These are phyloP conservation scores for Ariolimax columbianus DNA, from an alignment of 2,888 invertebrate species.

Conservation along the genomic window DNA sequence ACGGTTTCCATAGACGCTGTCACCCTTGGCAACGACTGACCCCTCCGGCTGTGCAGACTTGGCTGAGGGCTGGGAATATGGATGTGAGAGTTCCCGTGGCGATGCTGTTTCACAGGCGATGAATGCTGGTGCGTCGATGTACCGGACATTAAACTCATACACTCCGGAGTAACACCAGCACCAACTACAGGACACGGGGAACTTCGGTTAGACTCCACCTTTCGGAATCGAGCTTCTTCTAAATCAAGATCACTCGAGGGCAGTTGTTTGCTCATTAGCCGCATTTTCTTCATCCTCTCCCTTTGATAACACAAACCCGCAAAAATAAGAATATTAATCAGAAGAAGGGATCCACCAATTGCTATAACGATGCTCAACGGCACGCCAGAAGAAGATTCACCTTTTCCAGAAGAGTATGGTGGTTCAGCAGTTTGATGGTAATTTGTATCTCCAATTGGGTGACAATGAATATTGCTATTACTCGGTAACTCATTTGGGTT, in stretches of 20 bases:
- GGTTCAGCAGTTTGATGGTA: conserved; percentile 38
- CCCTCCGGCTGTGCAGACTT: conserved; percentile 37
- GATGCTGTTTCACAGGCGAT: neutral
- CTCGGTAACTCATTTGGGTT: conserved; percentile 25
- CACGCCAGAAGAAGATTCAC: conserved; percentile 58
- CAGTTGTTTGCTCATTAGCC: conserved; percentile 54
- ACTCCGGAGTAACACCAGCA: conserved; percentile 24
- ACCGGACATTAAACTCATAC: conserved; percentile 44
- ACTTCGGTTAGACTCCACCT: conserved; percentile 55
- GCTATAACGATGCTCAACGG: conserved; percentile 84
- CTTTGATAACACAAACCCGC: conserved; percentile 94
- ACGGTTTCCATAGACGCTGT: conserved; percentile 32
- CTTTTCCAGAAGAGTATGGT: conserved; percentile 29
- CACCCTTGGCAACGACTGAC: conserved; percentile 3
- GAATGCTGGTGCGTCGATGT: conserved; percentile 18
- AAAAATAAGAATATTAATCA: conserved; percentile 94
- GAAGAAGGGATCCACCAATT: conserved; percentile 93
- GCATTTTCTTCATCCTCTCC: conserved; percentile 72
- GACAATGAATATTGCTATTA: neutral
- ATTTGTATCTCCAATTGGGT: neutral
- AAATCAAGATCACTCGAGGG: conserved; percentile 49
- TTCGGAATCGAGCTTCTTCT: conserved; percentile 55
- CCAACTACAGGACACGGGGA: conserved; percentile 33
- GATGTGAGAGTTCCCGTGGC: conserved; percentile 40
- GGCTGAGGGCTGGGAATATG: conserved; percentile 51